A percentile compares a stretch with the other conserved stretches of the same genome.
phyloP scores from a whole-genome alignment of 2,113 vertebrate species.

The Notiomystis cincta region DNA sequence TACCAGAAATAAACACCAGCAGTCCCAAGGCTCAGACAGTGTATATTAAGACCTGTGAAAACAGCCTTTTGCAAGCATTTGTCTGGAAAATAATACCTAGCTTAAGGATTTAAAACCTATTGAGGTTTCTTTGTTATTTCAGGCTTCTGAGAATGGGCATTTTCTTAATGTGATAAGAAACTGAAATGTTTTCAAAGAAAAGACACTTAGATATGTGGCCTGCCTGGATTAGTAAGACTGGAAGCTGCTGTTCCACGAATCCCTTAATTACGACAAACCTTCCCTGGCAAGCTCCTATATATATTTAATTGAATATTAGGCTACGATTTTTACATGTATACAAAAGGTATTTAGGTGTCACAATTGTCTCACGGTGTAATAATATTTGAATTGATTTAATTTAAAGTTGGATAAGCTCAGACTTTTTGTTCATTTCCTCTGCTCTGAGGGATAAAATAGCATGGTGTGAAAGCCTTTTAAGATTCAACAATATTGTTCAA shows the following conservation, averaged over 20 bases:
- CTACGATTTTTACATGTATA: neutral
- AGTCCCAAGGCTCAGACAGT: neutral
- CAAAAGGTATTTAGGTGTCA: neutral
- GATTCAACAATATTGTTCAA: conserved; percentile 22
- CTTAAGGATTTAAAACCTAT: conserved; percentile 41
- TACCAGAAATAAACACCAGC: conserved; percentile 66
- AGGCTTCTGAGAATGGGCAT: conserved; percentile 46
- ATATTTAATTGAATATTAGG: neutral
- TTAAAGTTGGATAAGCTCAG: neutral
- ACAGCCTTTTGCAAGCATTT: neutral
- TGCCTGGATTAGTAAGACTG: neutral
- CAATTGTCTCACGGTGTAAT: neutral
- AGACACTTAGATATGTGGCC: conserved; percentile 11
- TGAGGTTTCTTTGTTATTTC: conserved; percentile 54
- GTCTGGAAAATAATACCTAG: conserved; percentile 63
- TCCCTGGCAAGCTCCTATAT: neutral
- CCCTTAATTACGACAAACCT: neutral
- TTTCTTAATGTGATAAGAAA: conserved; percentile 60
- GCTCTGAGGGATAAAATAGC: neutral
- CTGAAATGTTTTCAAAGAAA: conserved; percentile 56
- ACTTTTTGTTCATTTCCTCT: conserved; percentile 20
- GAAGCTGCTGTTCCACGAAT: neutral
- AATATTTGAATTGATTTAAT: conserved; percentile 1
- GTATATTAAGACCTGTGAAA: conserved; percentile 12
- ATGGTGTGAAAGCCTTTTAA: conserved; percentile 35